Base-by-base conservation (phyloP, 2,113 vertebrate species). In the Rhinopomastus cyanomelas region DNA sequence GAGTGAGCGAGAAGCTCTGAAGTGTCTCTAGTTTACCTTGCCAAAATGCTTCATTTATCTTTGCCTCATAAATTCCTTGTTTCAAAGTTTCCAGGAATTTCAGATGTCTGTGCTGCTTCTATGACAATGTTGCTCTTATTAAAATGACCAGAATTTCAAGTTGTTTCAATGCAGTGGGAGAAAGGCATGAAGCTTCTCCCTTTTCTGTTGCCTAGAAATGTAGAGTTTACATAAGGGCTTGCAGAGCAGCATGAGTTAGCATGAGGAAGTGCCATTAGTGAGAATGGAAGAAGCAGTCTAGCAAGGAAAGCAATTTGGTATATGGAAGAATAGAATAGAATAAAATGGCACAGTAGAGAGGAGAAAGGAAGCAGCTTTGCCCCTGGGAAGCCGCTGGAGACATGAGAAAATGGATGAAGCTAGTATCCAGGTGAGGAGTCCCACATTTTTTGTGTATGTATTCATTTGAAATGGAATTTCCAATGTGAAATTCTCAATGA, bases 41-140 rank as follows among this genome's bases (percentile, higher is more conserved):
- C 87, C 77, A 75, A 55, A 49, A 78, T 32, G 48, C 66, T 90
- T 81, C 6, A 10, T 82, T 86, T 95, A 25, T 89, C 29, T 89
- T 71, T 83, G 53, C 68, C 34, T 91, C 59, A 22, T n/a, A 75
- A 72, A 87, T 73, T 75, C 66, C 55, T 84, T 3, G 1, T 87
- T 88, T 88, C 48, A 73, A 10, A 81, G 48, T 81, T 91, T 89
- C 59, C 85, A 84, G 57, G 81, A 94, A 87, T 71, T 81, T 93
- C 79, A 75, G n/a, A 30, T 80, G 83, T 10, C 87, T 59, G 23
- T 37, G 22, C 78, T 76, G 77, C 52, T 93, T 88, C 60, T 85
- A 3, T 79, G 85, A 71, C 27, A 42, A 21, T 51, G 30, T 65
- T 80, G 26, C 36, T 57, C 44, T 57, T 73, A 73, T 52, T 87